Evolutionary conservation across 1,140 invertebrate genomes (phyloP).

Genomic region (Procambarus clarkii): DNA sequence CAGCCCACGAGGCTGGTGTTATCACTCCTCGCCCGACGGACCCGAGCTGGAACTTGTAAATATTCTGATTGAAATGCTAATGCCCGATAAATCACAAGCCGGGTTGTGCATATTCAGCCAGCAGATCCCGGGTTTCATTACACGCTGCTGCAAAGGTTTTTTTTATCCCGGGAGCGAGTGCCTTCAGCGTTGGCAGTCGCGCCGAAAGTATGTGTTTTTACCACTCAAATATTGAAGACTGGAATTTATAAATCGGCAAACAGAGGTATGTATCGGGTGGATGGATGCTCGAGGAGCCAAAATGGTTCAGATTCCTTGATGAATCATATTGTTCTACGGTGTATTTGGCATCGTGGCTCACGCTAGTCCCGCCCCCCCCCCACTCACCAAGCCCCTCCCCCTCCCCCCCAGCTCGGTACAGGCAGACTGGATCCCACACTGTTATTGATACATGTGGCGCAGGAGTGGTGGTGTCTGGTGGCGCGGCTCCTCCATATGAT

Average conservation of each 20-base stretch:
- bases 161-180: background rate
- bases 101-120: slow-evolving; percentile 53
- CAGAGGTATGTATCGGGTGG: background rate
- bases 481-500: slow-evolving; percentile 29
- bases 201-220: background rate
- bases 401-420: background rate
- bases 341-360: background rate
- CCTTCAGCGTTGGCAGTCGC: background rate
- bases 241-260: background rate
- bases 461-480: slow-evolving; percentile 14
- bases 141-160: background rate
- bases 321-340: background rate
- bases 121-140: slow-evolving; percentile 35
- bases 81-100: slow-evolving; percentile 67
- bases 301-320: slow-evolving; percentile 6
- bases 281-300: background rate
- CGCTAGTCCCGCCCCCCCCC: background rate
- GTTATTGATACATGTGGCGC: slow-evolving; percentile 44
- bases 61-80: slow-evolving; percentile 70
- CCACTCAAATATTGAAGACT: background rate
- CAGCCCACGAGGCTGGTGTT: slow-evolving; percentile 67
- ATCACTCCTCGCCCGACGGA: slow-evolving; percentile 46
- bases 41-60: slow-evolving; percentile 57
- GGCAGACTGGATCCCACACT: background rate
- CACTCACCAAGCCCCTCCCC: background rate